phyloP scores from a whole-genome alignment of 2,797 vertebrate species.

The Phyllotis vaccarum region DNA sequence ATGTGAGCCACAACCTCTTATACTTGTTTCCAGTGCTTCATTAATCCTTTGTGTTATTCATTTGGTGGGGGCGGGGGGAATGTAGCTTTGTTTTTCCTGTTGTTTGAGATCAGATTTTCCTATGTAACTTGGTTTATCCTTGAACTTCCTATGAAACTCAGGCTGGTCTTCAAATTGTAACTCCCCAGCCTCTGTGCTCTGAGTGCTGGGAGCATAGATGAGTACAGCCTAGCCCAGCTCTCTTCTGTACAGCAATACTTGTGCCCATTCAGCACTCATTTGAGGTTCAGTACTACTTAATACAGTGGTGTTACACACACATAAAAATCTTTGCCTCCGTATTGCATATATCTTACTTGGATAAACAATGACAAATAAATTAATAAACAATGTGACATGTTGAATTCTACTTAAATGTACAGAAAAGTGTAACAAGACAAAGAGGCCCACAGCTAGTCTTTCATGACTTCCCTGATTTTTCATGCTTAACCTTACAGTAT shows the following conservation, averaged over 20 bases:
- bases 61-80: not conserved
- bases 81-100: not conserved
- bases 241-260: not conserved
- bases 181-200: not conserved
- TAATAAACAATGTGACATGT: not conserved
- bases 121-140: not conserved
- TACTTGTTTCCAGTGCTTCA: too few species aligned
- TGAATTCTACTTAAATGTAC: not conserved
- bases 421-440: conserved; percentile 16
- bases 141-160: not conserved
- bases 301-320: not conserved
- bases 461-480: not conserved
- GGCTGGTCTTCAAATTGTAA: not conserved
- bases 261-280: not conserved
- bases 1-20: not conserved
- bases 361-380: conserved; percentile 7
- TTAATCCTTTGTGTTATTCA: not conserved
- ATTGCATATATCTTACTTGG: not conserved
- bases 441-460: not conserved
- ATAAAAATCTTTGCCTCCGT: not conserved
- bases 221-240: not conserved
- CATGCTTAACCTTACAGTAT: not conserved
- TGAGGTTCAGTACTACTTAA: not conserved
- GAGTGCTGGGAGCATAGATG: not conserved
- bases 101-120: not conserved